Evolutionary conservation across 2,113 vertebrate genomes (phyloP).

Genomic region (Dissostichus mawsoni): DNA sequence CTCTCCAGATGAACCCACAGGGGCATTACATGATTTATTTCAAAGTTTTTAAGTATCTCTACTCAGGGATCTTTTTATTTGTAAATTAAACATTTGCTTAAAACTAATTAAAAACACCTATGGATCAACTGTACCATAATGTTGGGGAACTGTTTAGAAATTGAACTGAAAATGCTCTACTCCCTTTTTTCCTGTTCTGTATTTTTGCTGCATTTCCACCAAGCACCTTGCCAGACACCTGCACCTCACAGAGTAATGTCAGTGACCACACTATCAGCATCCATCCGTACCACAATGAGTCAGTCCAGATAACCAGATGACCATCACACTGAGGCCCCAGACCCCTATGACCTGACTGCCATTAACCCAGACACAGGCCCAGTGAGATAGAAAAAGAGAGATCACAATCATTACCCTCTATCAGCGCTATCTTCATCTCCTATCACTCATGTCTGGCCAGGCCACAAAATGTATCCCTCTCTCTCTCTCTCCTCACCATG

Average conservation of each 20-base stretch:
- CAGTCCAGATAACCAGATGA: conserved; percentile 63
- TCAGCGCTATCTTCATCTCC: conserved; percentile 66
- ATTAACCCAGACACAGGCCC: conserved; percentile 64
- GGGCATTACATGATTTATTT: too few species aligned
- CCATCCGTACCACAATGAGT: conserved; percentile 45
- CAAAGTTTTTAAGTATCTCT: too few species aligned
- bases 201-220: not conserved
- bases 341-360: conserved; percentile 61
- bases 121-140: not conserved
- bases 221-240: conserved; percentile 18
- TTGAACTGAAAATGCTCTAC: not conserved
- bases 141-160: not conserved
- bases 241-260: conserved; percentile 31
- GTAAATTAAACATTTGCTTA: too few species aligned
- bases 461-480: conserved; percentile 32
- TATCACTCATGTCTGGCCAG: conserved; percentile 65
- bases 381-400: conserved; percentile 47
- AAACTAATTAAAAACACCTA: not conserved
- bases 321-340: conserved; percentile 47
- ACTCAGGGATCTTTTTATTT: too few species aligned
- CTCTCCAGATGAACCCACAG: too few species aligned
- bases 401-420: conserved; percentile 74
- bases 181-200: not conserved
- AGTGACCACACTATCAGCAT: conserved; percentile 40
- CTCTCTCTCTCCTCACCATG: conserved; percentile 6